These are phyloP conservation scores for Aphis craccivora DNA, from an alignment of 1,140 invertebrate species.

Conservation along the genomic window DNA sequence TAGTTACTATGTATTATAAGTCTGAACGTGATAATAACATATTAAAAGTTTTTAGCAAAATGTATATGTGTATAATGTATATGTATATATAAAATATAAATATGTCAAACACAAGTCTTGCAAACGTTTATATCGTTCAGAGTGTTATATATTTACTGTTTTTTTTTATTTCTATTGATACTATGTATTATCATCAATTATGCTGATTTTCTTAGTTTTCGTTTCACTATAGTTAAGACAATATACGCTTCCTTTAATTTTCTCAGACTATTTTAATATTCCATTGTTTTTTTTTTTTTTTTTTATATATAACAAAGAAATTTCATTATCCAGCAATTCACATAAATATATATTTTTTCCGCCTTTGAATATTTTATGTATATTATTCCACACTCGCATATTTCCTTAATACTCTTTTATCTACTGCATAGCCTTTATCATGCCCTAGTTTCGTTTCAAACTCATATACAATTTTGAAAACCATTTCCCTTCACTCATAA, in stretches of 20 bases:
- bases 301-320: not conserved
- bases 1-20: not conserved
- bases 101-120: not conserved
- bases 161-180: not conserved
- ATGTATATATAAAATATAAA: too few relatives aligned
- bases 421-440: not conserved
- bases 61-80: too few relatives aligned
- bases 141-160: not conserved
- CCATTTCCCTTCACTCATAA: conserved; percentile 22
- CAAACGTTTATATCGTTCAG: not conserved
- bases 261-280: not conserved
- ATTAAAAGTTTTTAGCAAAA: not conserved
- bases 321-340: not conserved
- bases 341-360: conserved; percentile 17
- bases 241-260: not conserved
- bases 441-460: not conserved
- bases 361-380: conserved; percentile 8
- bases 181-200: not conserved
- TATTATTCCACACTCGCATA: not conserved
- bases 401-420: not conserved
- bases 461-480: conserved; percentile 20
- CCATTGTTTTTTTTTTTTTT: not conserved
- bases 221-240: not conserved
- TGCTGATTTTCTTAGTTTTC: not conserved
- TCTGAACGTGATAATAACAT: not conserved